Base-by-base conservation (phyloP, 2,113 vertebrate genomes). In the Axis porcinus region DNA sequence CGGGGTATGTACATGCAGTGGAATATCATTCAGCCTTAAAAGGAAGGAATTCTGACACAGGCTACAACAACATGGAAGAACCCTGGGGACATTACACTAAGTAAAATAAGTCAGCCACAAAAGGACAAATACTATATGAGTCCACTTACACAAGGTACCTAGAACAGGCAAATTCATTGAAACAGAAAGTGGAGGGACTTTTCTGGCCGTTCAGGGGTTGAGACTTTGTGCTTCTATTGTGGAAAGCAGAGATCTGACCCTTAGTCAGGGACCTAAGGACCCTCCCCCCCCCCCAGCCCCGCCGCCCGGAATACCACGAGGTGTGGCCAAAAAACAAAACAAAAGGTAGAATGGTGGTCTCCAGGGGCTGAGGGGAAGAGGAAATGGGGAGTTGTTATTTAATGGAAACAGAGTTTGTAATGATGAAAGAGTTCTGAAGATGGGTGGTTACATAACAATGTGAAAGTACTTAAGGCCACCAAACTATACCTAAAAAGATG, bases 41-140 rank as follows among this genome's bases (percentile, higher is more conserved):
- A 21, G 45, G 67, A 74, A 50, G 54, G 54, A 74, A 43, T 21
- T 55, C 50, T 76, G 19, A 87, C n/a, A 81, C 17, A 87, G 14
- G 47, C 27, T 40, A 52, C 45, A 85, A 52, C 45, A 81, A 36
- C 2, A 40, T n/a, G 16, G 11, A 12, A 62, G n/a, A 91, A 91
- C 54, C 10, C 23, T 57, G 70, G 90, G 43, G 82, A 85, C 28
- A 16, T 36, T 55, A n/a, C 14, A 17, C 60, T 55, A 50, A 70
- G 45, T 74, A 43, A 84, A 90, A 93, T 43, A 85, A 95, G 55
- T 23, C 79, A 79, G 21, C 43, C 74, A 85, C 55, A 70, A 89
- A 76, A 86, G 21, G 23, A 91, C 25, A 96, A 36, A 86, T 30
- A 60, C 1, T 67, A 2, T 62, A 36, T 45, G 14, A 83, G 16